A percentile compares a stretch with the other conserved stretches of the same genome.
Evolutionary conservation across 1,140 invertebrate species (phyloP).

Genomic region (Sarcophaga peregrina): DNA sequence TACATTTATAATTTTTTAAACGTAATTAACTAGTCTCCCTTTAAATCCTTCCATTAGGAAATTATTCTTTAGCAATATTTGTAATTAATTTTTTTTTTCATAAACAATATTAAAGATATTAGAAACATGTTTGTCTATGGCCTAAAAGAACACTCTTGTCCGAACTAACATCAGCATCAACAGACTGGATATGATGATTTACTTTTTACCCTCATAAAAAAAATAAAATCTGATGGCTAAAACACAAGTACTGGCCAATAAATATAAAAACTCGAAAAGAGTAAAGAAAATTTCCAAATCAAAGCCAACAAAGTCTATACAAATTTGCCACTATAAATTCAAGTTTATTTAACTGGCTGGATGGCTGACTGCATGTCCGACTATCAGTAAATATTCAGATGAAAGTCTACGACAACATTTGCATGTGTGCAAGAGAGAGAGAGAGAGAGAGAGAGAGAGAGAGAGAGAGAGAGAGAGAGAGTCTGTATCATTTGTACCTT

Average conservation of each 20-base stretch:
- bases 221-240: background rate
- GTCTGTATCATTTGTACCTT: background rate
- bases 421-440: background rate
- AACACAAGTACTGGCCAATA: background rate
- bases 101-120: background rate
- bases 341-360: background rate
- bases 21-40: too few species aligned
- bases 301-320: background rate
- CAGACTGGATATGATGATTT: slow-evolving; percentile 7
- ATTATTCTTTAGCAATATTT: too few species aligned
- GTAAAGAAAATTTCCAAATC: background rate
- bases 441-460: too few species aligned
- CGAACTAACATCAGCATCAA: too few species aligned
- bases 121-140: background rate
- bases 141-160: background rate
- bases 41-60: too few species aligned
- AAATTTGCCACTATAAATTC: slow-evolving; percentile 20
- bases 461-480: too few species aligned
- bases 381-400: background rate
- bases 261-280: background rate
- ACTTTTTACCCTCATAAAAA: slow-evolving; percentile 30
- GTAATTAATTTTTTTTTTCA: background rate
- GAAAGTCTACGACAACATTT: too few species aligned
- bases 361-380: background rate
- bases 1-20: too few species aligned